Percentiles rank a stretch among this genome's conserved stretches.
These are phyloP conservation scores for Eupithecia subfuscata DNA, from an alignment of 2,888 invertebrate genomes.

Conservation along the genomic window DNA sequence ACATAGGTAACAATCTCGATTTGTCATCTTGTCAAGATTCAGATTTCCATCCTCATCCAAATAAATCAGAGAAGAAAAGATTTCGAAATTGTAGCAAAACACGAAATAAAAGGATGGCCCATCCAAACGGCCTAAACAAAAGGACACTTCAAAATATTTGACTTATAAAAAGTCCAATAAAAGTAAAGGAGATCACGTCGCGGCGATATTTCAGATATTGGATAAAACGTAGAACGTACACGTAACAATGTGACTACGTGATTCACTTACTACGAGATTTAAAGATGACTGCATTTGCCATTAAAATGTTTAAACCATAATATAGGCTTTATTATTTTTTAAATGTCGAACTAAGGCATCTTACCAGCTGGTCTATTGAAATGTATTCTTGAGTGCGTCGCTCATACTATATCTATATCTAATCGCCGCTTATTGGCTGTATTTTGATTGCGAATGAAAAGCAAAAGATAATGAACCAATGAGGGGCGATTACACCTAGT, in stretches of 20 bases:
- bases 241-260: conserved; percentile 49
- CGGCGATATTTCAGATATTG: conserved; percentile 66
- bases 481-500: no score
- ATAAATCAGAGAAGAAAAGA: background rate
- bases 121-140: conserved; percentile 4
- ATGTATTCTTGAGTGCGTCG: no score
- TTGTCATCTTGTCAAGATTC: background rate
- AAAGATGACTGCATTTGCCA: background rate
- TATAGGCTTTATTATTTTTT: background rate
- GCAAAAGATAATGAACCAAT: no score
- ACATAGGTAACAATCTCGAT: background rate
- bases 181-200: conserved; percentile 55
- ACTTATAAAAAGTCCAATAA: conserved; percentile 54
- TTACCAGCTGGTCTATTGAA: no score
- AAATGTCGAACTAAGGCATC: no score
- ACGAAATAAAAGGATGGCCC: background rate
- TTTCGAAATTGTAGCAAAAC: background rate
- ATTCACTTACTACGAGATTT: conserved; percentile 12
- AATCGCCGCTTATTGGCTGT: no score
- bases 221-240: conserved; percentile 62
- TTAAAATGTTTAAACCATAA: background rate
- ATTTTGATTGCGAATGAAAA: no score
- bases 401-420: no score
- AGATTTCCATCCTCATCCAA: background rate
- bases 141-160: conserved; percentile 29